phyloP scores from a whole-genome alignment of 2,797 vertebrate species.

The Cygnus olor region DNA sequence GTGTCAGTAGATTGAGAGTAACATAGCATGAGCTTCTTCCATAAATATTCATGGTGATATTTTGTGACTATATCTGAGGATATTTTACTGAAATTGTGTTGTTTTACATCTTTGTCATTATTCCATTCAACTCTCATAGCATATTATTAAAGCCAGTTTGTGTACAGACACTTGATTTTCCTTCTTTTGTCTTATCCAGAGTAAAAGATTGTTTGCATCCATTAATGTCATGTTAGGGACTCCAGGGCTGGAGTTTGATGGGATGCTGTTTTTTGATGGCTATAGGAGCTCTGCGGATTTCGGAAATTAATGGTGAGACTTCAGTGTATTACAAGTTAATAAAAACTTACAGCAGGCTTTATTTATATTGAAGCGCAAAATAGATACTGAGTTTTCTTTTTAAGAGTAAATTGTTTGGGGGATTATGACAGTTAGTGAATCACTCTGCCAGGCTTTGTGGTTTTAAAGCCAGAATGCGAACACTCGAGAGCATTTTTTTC shows the following conservation, averaged over 20 bases:
- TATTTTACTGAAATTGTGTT: conserved; percentile 45
- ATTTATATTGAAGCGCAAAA: neutral
- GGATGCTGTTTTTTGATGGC: neutral
- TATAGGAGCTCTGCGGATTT: neutral
- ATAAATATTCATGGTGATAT: conserved; percentile 31
- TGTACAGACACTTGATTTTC: neutral
- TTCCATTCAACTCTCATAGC: conserved; percentile 14
- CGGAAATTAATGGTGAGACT: neutral
- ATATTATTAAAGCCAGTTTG: conserved; percentile 7
- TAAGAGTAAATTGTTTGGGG: neutral
- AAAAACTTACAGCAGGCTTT: neutral
- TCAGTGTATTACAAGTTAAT: neutral
- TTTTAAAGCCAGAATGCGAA: neutral
- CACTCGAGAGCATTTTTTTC: neutral
- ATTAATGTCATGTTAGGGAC: neutral
- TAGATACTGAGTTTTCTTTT: neutral
- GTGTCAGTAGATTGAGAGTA: neutral
- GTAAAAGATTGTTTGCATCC: neutral
- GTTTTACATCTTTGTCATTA: conserved; percentile 44
- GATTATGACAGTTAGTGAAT: conserved; percentile 35
- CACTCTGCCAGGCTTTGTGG: neutral
- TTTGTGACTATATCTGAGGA: conserved; percentile 19
- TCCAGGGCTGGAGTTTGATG: neutral
- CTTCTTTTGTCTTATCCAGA: neutral
- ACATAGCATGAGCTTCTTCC: neutral